Evolutionary conservation across 92 coral and sea anemone species (phyloP).

Genomic region (Porites lobata): DNA sequence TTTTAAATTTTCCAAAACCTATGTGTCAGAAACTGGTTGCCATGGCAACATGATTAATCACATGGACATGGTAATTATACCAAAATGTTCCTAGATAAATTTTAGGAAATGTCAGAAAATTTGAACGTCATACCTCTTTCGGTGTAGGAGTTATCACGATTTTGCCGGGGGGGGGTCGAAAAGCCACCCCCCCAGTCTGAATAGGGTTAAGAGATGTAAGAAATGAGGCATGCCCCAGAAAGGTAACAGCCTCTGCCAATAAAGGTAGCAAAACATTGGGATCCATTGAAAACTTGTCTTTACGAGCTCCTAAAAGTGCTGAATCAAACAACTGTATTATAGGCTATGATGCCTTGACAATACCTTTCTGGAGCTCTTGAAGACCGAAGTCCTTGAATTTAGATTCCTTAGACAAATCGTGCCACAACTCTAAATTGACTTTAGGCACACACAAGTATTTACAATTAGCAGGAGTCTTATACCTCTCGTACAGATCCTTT

Average conservation of each 20-base stretch:
- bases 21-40: no score
- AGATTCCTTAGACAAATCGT: conserved; percentile 46
- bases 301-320: not conserved
- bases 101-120: no score
- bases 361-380: conserved; percentile 56
- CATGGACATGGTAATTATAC: no score
- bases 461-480: conserved; percentile 59
- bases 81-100: no score
- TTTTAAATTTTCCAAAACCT: no score
- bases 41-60: no score
- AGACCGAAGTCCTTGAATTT: conserved; percentile 40
- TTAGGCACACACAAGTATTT: conserved; percentile 50
- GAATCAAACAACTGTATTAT: no score
- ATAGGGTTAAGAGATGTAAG: not conserved
- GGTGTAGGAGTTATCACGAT: no score
- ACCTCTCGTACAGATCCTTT: conserved; percentile 63
- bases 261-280: not conserved
- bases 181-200: no score
- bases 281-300: not conserved
- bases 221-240: not conserved
- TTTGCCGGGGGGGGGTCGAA: no score
- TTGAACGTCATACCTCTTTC: no score
- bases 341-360: conserved; percentile 40
- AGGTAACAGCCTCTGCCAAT: conserved; percentile 8
- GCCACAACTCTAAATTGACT: conserved; percentile 59